Evolutionary conservation across 2,797 vertebrate genomes (phyloP), one percentile per base, ranked within the genome.

Genomic region (Monodelphis domestica): DNA sequence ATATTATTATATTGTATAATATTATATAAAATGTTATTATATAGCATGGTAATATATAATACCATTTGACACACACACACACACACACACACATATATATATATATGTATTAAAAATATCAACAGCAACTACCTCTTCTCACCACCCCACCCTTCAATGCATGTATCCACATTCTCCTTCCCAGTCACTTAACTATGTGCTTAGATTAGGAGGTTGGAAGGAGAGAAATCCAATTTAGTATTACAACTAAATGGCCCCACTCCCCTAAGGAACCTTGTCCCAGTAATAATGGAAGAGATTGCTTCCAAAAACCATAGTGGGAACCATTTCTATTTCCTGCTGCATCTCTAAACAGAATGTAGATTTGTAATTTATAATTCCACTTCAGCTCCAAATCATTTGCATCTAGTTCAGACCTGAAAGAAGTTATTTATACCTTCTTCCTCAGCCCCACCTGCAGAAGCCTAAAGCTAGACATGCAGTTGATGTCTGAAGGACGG

Each of bases 391-490:
- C 87, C 52, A 52, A 51, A 30, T 29, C 52, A 88, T 88, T 53
- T 52, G 15, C 87, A 45, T 88, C 87, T 88, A 88, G 12, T 88
- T 53, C 87, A 88, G 24, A 53, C 53, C 7, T 29, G 87, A 52
- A 88, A 53, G 51, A 88, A 88, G 51, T 88, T 88, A 53, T 88
- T 88, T 88, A 88, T 88, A 51, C 87, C 87, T 53, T 52, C 30
- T 88, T 88, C 87, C 87, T 88, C 87, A 33, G 52, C 15, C 33
- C 33, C 51, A 88, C 52, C 52, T 88, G 87, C 50, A 88, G 30
- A 29, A 38, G 11, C 12, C 87, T 21, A 52, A 53, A 51, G 28
- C 87, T 88, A 53, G 28, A 30, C 11, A 17, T 88, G 9, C 21
- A 78, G 21, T 33, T 88, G 30, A 28, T 53, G 5, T 88, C 12